Evolutionary conservation across 2,797 vertebrate genomes (phyloP).

Genomic region (Emys orbicularis): DNA sequence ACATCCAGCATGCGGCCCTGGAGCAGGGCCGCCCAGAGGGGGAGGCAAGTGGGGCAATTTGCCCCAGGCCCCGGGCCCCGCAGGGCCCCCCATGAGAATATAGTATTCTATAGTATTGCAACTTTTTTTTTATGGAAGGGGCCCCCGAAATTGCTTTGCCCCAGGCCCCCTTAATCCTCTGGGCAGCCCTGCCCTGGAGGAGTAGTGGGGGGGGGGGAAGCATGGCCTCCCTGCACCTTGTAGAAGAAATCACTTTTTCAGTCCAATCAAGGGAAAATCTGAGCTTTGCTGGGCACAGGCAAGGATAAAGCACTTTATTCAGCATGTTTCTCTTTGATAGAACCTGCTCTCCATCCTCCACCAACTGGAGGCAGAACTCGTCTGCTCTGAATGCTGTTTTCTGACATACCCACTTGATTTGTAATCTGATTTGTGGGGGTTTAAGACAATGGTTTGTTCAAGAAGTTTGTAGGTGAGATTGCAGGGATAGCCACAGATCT

Average conservation of each 20-base stretch:
- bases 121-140: no score
- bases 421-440: background rate
- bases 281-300: background rate
- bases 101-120: no score
- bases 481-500: background rate
- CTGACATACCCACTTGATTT: background rate
- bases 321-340: background rate
- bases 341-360: background rate
- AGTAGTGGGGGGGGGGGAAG: fast-evolving
- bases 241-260: background rate
- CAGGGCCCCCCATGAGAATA: no score
- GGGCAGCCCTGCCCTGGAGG: background rate
- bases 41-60: no score
- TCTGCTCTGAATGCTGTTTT: background rate
- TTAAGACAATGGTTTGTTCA: background rate
- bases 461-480: background rate
- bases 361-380: background rate
- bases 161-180: no score
- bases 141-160: no score
- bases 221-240: background rate
- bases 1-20: background rate
- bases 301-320: background rate
- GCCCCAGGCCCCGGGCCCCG: no score
- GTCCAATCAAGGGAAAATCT: background rate
- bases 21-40: no score